phyloP scores from a whole-genome alignment of 2,113 vertebrate species.

The Myiopsitta monachus region DNA sequence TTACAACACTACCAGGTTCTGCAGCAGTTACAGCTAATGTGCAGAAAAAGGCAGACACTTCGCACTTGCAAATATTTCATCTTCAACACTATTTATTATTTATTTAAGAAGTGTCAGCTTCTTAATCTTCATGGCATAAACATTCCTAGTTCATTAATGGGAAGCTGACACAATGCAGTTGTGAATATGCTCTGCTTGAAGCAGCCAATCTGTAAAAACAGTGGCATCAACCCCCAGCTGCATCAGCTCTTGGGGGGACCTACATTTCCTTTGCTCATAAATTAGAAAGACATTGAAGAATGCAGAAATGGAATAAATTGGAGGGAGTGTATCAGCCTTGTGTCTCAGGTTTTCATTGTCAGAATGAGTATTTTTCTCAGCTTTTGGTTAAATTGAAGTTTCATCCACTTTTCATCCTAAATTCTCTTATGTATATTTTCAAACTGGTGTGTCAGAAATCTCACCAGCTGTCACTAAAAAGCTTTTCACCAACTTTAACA shows the following conservation, averaged over 20 bases:
- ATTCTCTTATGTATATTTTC: fast-evolving
- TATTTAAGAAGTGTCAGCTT: not conserved
- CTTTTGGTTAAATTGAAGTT: not conserved
- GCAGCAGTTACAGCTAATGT: not conserved
- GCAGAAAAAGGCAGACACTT: fast-evolving
- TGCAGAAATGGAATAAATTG: fast-evolving
- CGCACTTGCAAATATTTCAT: not conserved
- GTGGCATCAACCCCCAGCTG: not conserved
- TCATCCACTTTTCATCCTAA: not conserved
- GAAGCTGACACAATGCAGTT: not conserved
- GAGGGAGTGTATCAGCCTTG: not conserved
- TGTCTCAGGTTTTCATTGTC: not conserved
- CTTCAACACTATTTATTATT: not conserved
- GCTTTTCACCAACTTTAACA: not conserved
- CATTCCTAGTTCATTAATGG: not conserved
- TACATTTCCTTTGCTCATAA: fast-evolving
- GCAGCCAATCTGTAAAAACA: not conserved
- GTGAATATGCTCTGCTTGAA: not conserved
- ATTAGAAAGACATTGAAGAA: not conserved
- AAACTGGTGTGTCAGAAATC: not conserved
- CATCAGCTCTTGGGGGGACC: fast-evolving
- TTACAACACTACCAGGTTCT: not conserved
- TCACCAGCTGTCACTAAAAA: not conserved
- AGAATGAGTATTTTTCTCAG: not conserved
- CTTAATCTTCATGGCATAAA: not conserved